Evolutionary conservation across 2,888 invertebrate genomes (phyloP).

Genomic region (Odontomyia ornata): DNA sequence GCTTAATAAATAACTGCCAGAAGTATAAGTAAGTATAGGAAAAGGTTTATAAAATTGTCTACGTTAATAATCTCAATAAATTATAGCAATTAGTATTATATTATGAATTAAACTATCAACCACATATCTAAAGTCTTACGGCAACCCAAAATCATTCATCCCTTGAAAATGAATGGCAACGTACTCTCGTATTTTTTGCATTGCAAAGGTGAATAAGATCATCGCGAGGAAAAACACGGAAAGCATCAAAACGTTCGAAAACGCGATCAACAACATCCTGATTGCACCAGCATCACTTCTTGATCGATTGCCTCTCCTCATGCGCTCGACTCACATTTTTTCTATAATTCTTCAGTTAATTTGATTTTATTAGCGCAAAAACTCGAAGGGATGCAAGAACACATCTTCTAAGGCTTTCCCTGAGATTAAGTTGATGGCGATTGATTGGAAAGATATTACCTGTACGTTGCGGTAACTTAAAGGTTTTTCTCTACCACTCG

Average conservation of each 20-base stretch:
- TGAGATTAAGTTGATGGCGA: conserved; percentile 31
- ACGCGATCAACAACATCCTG: conserved; percentile 35
- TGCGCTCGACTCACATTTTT: conserved; percentile 27
- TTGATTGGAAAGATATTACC: conserved; percentile 40
- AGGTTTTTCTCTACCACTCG: conserved; percentile 18
- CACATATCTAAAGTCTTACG: not conserved
- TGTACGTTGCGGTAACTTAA: conserved; percentile 23
- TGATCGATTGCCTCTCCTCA: conserved; percentile 31
- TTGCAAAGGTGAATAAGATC: conserved; percentile 30
- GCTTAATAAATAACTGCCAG: too few species aligned
- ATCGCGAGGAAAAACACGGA: conserved; percentile 29
- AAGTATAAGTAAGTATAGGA: too few species aligned
- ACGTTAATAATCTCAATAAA: too few species aligned
- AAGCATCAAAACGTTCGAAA: conserved; percentile 26
- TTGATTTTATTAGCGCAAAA: conserved; percentile 49
- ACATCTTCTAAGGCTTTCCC: not conserved
- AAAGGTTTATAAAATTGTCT: too few species aligned
- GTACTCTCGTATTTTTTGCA: too few species aligned
- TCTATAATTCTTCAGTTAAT: conserved; percentile 48
- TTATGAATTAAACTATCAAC: not conserved
- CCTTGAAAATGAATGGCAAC: conserved; percentile 16
- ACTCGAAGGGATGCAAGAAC: conserved; percentile 5
- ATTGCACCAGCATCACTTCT: not conserved
- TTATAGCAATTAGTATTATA: too few species aligned
- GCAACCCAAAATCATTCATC: not conserved